phyloP scores from a whole-genome alignment of 2,888 invertebrate species.

The Drosophila cyrtoloma region DNA sequence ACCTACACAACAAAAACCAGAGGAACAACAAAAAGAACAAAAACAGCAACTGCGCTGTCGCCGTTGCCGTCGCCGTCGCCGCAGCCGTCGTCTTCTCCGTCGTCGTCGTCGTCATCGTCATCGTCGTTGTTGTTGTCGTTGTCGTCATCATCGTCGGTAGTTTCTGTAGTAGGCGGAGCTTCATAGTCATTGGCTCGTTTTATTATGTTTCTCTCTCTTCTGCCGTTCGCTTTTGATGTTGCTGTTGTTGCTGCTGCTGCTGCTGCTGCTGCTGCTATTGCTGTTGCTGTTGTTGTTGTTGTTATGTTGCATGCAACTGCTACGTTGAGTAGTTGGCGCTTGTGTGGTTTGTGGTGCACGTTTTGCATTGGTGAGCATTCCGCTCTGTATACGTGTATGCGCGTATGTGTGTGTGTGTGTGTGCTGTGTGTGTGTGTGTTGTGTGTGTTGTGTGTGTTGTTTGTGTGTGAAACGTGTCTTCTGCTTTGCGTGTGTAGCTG shows the following conservation, averaged over 20 bases:
- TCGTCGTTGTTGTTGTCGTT: constrained; percentile 30
- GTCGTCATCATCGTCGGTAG: constrained; percentile 65
- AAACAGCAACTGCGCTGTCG: constrained; percentile 52
- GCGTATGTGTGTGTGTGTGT: not conserved
- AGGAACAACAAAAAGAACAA: constrained; percentile 46
- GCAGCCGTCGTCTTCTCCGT: not conserved
- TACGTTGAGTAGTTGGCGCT: constrained; percentile 54
- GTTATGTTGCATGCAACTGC: constrained; percentile 63
- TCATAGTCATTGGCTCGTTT: constrained; percentile 83
- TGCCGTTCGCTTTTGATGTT: constrained; percentile 67
- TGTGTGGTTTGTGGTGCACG: constrained; percentile 54
- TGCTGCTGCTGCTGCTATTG: constrained; percentile 66
- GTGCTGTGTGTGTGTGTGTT: not conserved
- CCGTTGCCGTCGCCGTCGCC: constrained; percentile 1
- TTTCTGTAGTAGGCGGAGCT: constrained; percentile 84
- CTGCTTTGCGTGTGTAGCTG: constrained; percentile 53
- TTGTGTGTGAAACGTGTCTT: constrained; percentile 63
- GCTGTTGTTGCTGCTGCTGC: constrained; percentile 34
- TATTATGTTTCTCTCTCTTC: constrained; percentile 78
- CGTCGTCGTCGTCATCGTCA: constrained; percentile 8
- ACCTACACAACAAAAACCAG: constrained; percentile 56
- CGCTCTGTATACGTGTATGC: not conserved
- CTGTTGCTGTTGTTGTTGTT: constrained; percentile 25
- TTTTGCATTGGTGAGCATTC: constrained; percentile 70
- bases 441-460: constrained; percentile 2